These are phyloP conservation scores for Conomelus anceps DNA, from an alignment of 2,888 invertebrate genomes.

Conservation along the genomic window DNA sequence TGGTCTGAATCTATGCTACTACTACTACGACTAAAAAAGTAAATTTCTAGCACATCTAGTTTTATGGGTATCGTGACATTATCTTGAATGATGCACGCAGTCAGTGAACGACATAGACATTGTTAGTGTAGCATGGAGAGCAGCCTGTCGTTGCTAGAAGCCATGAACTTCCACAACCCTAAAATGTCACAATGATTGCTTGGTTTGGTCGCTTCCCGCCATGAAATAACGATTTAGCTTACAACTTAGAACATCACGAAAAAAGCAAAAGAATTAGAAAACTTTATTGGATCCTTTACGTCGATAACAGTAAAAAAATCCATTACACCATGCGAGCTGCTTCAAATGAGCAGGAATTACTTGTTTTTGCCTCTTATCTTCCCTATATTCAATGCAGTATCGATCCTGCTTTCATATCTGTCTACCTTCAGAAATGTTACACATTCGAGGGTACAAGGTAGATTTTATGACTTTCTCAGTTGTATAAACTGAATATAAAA, in stretches of 20 bases:
- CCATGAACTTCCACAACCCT: background rate
- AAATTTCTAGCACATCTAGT: no score
- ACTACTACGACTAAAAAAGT: no score
- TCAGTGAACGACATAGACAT: background rate
- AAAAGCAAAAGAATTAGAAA: background rate
- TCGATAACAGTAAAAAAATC: background rate
- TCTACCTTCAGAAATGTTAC: no score
- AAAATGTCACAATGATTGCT: background rate
- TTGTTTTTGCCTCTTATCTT: no score
- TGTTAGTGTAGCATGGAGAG: background rate
- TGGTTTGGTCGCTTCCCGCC: background rate
- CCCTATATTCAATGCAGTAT: no score
- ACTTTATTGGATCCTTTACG: background rate
- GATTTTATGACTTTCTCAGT: no score
- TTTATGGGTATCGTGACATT: no score
- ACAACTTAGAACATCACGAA: background rate
- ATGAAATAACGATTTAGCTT: background rate
- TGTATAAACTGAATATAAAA: no score
- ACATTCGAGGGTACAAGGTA: no score
- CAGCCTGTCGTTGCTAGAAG: background rate
- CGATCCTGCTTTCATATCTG: no score
- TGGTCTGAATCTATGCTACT: no score
- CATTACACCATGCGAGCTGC: no score
- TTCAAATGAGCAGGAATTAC: slow-evolving; percentile 8
- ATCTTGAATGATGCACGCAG: background rate